These are phyloP conservation scores for Lophotriccus pileatus DNA, from an alignment of 2,797 vertebrate genomes.

Conservation along the genomic window DNA sequence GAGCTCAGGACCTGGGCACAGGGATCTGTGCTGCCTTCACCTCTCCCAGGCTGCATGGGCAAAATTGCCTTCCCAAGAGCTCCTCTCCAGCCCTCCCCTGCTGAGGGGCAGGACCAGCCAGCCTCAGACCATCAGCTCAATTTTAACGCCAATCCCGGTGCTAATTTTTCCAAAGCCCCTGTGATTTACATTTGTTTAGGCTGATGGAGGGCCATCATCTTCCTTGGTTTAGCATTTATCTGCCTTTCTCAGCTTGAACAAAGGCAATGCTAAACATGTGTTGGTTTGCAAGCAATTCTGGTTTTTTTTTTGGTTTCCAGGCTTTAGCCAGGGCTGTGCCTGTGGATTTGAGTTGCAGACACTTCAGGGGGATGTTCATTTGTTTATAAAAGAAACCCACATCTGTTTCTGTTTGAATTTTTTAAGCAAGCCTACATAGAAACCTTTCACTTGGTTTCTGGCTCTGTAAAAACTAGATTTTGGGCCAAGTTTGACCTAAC, in stretches of 20 bases:
- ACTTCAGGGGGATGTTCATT: conserved; percentile 62
- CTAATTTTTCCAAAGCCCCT: neutral
- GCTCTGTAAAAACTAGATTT: conserved; percentile 12
- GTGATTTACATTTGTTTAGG: conserved; percentile 58
- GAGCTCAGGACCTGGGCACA: neutral
- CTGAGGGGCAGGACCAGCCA: neutral
- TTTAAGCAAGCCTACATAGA: conserved; percentile 28
- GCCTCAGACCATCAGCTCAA: neutral
- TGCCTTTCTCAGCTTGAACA: conserved; percentile 29
- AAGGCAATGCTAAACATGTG: conserved; percentile 25
- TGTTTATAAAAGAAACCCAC: conserved; percentile 60
- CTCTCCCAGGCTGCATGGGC: neutral
- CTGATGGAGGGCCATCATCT: conserved; percentile 38
- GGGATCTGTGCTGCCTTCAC: neutral
- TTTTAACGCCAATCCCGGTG: neutral
- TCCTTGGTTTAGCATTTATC: conserved; percentile 9
- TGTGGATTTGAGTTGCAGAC: conserved; percentile 40
- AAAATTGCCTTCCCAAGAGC: neutral
- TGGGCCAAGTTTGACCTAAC: conserved; percentile 45
- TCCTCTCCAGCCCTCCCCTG: neutral
- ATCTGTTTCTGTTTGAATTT: conserved; percentile 65
- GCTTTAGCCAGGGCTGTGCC: neutral
- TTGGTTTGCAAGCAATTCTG: neutral
- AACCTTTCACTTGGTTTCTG: conserved; percentile 43
- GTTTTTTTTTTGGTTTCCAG: conserved; percentile 1